These are phyloP conservation scores for Trichopoda pennipes DNA, from an alignment of 2,888 invertebrate genomes.

Conservation along the genomic window DNA sequence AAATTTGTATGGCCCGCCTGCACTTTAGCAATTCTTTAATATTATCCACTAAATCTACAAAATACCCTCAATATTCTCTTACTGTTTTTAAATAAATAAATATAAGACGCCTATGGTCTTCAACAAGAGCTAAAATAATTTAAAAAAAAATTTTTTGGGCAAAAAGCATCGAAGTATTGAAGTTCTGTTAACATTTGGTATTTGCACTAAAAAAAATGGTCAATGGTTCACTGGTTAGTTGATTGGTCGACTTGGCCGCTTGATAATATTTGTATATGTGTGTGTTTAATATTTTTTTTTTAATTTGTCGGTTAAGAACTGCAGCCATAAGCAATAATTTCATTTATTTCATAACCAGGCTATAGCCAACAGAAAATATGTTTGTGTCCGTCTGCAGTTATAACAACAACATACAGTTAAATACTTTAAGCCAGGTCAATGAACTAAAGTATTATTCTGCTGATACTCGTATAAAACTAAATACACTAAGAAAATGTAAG, in stretches of 20 bases:
- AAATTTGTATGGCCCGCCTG: no score
- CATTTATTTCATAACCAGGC: slow-evolving; percentile 65
- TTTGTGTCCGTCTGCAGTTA: background rate
- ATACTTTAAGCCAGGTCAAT: slow-evolving; percentile 41
- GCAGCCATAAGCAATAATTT: slow-evolving; percentile 65
- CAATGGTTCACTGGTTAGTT: slow-evolving; percentile 25
- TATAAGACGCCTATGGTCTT: no score
- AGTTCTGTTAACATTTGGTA: slow-evolving; percentile 11
- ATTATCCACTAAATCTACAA: no score
- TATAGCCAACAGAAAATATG: slow-evolving; percentile 26
- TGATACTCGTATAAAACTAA: background rate
- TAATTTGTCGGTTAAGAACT: slow-evolving; percentile 54
- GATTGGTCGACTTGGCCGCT: slow-evolving; percentile 18
- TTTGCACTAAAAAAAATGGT: background rate
- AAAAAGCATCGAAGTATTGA: slow-evolving; percentile 2
- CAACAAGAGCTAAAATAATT: background rate
- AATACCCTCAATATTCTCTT: no score
- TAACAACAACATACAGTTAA: slow-evolving; percentile 30
- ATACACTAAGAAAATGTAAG: slow-evolving; percentile 4
- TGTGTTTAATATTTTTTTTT: slow-evolving; percentile 7
- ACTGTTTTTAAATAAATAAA: no score
- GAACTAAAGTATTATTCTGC: slow-evolving; percentile 26
- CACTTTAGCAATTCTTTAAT: no score
- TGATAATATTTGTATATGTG: background rate
- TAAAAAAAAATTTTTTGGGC: slow-evolving; percentile 23